These are phyloP conservation scores for Aleiodes alternator DNA, from an alignment of 2,888 invertebrate species.

Conservation along the genomic window DNA sequence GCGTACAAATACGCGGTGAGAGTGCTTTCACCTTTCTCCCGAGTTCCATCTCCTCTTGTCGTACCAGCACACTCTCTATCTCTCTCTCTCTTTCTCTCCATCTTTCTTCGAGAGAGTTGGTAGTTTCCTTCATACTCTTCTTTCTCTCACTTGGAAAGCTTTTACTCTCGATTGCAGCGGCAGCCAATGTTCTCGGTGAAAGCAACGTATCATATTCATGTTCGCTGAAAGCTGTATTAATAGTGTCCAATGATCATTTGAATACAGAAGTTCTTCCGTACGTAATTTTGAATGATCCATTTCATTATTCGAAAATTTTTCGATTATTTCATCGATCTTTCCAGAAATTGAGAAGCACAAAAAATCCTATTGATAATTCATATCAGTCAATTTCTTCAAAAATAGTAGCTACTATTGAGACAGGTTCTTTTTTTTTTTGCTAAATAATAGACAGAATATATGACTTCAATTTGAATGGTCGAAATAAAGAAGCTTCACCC, in stretches of 20 bases:
- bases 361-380: too few species aligned
- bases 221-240: conserved; percentile 17
- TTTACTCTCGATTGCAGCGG: conserved; percentile 72
- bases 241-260: background rate
- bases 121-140: conserved; percentile 35
- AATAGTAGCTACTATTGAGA: too few species aligned
- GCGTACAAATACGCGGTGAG: conserved; percentile 61
- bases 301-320: too few species aligned
- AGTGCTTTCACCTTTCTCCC: conserved; percentile 75
- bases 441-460: too few species aligned
- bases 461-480: too few species aligned
- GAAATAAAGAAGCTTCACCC: too few species aligned
- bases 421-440: too few species aligned
- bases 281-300: too few species aligned
- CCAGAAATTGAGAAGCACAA: too few species aligned
- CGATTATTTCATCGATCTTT: too few species aligned
- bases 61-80: too few species aligned
- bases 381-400: too few species aligned
- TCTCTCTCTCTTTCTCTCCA: conserved; percentile 11
- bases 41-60: conserved; percentile 33
- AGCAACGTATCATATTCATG: conserved; percentile 45
- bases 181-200: conserved; percentile 50
- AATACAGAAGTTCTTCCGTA: background rate
- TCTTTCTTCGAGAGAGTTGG: conserved; percentile 4
- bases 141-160: conserved; percentile 62